Evolutionary conservation across 2,888 invertebrate genomes (phyloP), one percentile per base, ranked within the genome.

Genomic region (Seladonia tumulorum): DNA sequence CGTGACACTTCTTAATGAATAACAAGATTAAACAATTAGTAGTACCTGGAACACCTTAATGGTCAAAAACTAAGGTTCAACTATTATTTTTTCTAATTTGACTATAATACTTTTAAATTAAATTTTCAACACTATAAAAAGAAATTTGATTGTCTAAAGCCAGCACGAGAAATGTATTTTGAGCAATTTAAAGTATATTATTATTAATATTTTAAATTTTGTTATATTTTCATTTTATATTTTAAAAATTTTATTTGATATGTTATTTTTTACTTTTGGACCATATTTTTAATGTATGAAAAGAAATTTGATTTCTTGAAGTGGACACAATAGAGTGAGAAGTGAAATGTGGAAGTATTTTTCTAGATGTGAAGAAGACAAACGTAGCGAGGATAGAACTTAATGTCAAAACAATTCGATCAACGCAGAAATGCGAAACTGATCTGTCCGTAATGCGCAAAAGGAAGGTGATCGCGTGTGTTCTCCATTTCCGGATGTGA

Each of bases 401-500:
- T 22, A 22, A 22, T 22, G 22, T 68, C 5, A 39, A 22, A 68
- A 5, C 18, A 39, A 68, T 68, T 68, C 68, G 68, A 68, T 68
- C 68, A 39, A 39, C 22, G 22, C 22, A 22, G 39, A 68, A 68
- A 68, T 22, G 35, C 68, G 68, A 73, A 49, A 73, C 29, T 35
- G 73, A 73, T 53, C 35, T 35, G 12, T 14, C 73, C 22, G 73
- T 49, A 73, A 49, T 70, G 42, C 7, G 18, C 73, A 70, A 49
- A 47, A 71, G 78, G 22, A 45, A 53, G 10, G 47, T 35, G 45
- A 72, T 81, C 73, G 70, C 79, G 72, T 60, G 72, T 60, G 78
- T 81, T 60, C 78, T 47, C 81, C 68, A 63, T 79, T 79, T 81
- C 77, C 29, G 76, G 70, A 81, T 87, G 86, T 77, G 87, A 86